Evolutionary conservation across 2,113 vertebrate genomes (phyloP).

Genomic region (Corydoras maculifer): DNA sequence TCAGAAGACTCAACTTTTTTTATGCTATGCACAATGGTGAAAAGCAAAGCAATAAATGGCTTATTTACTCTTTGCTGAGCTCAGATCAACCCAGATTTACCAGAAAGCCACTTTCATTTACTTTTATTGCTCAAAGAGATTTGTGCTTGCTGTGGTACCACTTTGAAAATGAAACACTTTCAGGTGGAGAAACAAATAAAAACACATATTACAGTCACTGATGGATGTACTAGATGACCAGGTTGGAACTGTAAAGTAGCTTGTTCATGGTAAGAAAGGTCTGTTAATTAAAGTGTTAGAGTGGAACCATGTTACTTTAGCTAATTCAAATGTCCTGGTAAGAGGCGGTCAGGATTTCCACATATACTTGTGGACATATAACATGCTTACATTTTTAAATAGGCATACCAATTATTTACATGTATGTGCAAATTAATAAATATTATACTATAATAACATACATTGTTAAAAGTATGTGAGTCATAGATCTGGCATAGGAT

Average conservation of each 20-base stretch:
- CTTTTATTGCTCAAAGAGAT: constrained; percentile 30
- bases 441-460: no score
- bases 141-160: not conserved
- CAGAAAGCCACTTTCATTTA: constrained; percentile 17
- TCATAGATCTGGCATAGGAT: no score
- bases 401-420: no score
- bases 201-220: not conserved
- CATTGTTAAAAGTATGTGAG: no score
- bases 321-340: not conserved
- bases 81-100: constrained; percentile 23
- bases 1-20: constrained; percentile 49
- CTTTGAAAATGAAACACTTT: constrained; percentile 22
- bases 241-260: not conserved
- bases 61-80: constrained; percentile 63
- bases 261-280: constrained; percentile 10
- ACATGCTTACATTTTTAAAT: no score
- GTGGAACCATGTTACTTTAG: not conserved
- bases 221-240: not conserved
- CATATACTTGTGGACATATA: no score
- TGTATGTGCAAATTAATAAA: no score
- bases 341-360: not conserved
- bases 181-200: not conserved
- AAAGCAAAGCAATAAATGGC: constrained; percentile 62
- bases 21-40: constrained; percentile 55
- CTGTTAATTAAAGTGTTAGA: constrained; percentile 17